phyloP scores from a whole-genome alignment of 2,797 vertebrate species.

The Clamator glandarius region DNA sequence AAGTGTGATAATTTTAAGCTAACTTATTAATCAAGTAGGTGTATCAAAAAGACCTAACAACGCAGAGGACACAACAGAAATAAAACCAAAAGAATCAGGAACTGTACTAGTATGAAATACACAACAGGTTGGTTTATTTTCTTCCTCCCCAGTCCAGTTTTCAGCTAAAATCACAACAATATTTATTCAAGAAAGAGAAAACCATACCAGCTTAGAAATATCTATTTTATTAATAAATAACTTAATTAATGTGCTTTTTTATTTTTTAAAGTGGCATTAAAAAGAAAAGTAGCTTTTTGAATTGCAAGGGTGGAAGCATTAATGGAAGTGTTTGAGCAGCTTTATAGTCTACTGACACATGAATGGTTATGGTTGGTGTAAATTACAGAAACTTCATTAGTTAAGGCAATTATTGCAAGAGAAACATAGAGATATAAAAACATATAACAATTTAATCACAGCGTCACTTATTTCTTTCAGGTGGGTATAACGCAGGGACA shows the following conservation, averaged over 20 bases:
- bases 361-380: neutral
- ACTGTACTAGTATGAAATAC: conserved; percentile 45
- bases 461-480: neutral
- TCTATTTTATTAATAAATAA: neutral
- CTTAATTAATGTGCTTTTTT: neutral
- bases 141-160: neutral
- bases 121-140: conserved; percentile 4
- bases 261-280: neutral
- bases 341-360: neutral
- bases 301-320: neutral
- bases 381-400: neutral
- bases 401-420: neutral
- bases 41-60: neutral
- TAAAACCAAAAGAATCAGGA: neutral
- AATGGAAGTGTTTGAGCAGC: neutral
- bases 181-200: conserved; percentile 37
- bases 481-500: neutral
- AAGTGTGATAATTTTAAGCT: conserved; percentile 31
- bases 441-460: neutral
- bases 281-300: neutral
- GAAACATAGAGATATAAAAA: neutral
- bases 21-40: neutral
- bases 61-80: neutral
- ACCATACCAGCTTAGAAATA: neutral
- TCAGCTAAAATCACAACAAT: conserved; percentile 34